Base-by-base conservation (phyloP, 1,140 invertebrate species). In the Araneus ventricosus region DNA sequence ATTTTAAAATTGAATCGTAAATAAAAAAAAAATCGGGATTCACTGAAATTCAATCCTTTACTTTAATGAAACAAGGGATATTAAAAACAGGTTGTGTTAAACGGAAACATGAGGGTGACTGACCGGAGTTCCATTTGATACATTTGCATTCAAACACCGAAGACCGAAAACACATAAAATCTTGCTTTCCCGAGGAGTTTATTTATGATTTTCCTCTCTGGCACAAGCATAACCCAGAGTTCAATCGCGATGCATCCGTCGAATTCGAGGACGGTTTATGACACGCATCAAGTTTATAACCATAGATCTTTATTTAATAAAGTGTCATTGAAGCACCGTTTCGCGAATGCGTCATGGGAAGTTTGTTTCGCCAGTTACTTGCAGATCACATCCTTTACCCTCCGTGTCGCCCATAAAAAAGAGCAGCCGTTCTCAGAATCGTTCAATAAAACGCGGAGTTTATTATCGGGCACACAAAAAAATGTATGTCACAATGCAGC, bases 331-430 rank as follows among this genome's bases (percentile, higher is more conserved):
- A 37, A 75, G 70, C 70, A 17, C 7, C n/a, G 27, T 30, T 67
- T 67, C 63, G 70, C 34, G 70, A 75, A 75, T 75, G 70, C 27
- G 34, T 75, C 70, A 75, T 34, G 70, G 70, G 70, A 75, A 75
- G 70, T 75, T 75, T 75, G 34, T 75, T 75, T 75, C 34, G 14
- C 30, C 34, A 75, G 70, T 34, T 37, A 75, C 70, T 37, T 14
- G 34, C 70, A 75, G 30, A 34, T 34, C 30, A 75, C 27, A 34
- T 34, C 30, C 70, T 37, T 20, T 34, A 20, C 70, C 34, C 70
- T 75, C 14, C 30, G 70, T 75, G 70, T 75, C 70, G 22, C 30
- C 30, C 70, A 22, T 75, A 75, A 37, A 75, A 59, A 75, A 75
- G 34, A 20, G 37, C 14, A 34, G 14, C 27, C 63, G 17, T 20